phyloP scores from a whole-genome alignment of 2,113 vertebrate species.

The Oxygymnocypris stewartii region DNA sequence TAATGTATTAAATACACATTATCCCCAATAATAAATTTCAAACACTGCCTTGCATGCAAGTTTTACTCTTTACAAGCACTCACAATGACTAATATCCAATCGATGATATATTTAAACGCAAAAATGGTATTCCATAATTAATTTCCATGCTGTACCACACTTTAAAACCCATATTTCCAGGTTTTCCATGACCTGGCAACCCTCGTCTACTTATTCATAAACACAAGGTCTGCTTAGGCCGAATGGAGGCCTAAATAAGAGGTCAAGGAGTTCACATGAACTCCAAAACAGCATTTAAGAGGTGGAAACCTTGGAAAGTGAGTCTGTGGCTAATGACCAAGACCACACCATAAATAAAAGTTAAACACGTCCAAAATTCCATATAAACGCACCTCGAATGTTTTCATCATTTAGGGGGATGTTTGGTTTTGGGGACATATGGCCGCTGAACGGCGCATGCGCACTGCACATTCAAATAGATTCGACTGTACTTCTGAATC shows the following conservation, averaged over 20 bases:
- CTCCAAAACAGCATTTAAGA: neutral
- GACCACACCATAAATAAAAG: neutral
- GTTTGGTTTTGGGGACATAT: constrained; percentile 23
- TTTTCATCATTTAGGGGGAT: neutral
- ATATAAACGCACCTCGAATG: neutral
- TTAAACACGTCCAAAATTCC: neutral
- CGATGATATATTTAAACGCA: neutral
- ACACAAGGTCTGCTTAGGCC: neutral
- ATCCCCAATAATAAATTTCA: neutral
- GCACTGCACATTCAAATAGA: constrained; percentile 33
- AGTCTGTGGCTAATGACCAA: neutral
- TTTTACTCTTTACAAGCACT: neutral
- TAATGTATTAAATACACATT: neutral
- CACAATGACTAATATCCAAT: neutral
- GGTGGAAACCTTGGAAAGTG: neutral
- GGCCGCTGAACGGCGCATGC: constrained; percentile 40
- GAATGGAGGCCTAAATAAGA: constrained; percentile 2
- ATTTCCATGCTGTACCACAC: neutral
- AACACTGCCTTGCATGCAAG: neutral
- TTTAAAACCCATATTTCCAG: neutral
- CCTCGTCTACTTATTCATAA: neutral
- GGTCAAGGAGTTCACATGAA: constrained; percentile 1
- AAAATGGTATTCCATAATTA: neutral
- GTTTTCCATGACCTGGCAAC: neutral
- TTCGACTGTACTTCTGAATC: constrained; percentile 1